Evolutionary conservation across 30 jellyfish, hydroid and myxozoan species (phyloP), one percentile per base, ranked within the genome.

Genomic region (Clytia hemisphaerica): DNA sequence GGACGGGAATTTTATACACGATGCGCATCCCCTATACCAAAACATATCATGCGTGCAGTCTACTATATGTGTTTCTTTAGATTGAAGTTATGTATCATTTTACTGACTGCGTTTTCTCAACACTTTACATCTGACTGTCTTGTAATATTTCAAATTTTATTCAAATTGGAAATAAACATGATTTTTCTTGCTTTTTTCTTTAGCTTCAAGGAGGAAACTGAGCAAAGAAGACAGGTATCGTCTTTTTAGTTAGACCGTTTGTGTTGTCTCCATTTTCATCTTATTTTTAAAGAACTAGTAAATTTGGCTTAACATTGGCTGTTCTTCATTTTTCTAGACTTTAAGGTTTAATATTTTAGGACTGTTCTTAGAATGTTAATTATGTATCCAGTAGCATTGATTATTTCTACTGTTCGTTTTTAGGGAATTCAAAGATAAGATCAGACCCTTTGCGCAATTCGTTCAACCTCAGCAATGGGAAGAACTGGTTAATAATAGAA

Each of bases 121-220:
- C n/a, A n/a, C n/a, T n/a, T n/a, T n/a, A n/a, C n/a, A n/a, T n/a
- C n/a, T n/a, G n/a, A n/a, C n/a, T n/a, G n/a, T n/a, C n/a, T n/a
- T n/a, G n/a, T n/a, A n/a, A n/a, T n/a, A n/a, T n/a, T n/a, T n/a
- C n/a, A n/a, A n/a, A n/a, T n/a, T n/a, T n/a, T n/a, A n/a, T n/a
- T n/a, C n/a, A n/a, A n/a, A n/a, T n/a, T n/a, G n/a, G 4, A 57
- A 57, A 4, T 10, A 33, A 25, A 57, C 19, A 21, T 57, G 5
- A 21, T n/a, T 6, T 45, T 61, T 21, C 22, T 63, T 40, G 30
- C 48, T 47, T 58, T 58, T 18, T 74, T 38, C 58, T 66, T 34
- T 59, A 87, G 97, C 97, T 6, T 87, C 97, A 35, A 80, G 97
- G 38, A 69, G 97, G 61, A 87, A 87, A 75, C 72, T 78, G 28